phyloP scores from a whole-genome alignment of 2,888 invertebrate genomes.

The Thysanoteuthis rhombus region DNA sequence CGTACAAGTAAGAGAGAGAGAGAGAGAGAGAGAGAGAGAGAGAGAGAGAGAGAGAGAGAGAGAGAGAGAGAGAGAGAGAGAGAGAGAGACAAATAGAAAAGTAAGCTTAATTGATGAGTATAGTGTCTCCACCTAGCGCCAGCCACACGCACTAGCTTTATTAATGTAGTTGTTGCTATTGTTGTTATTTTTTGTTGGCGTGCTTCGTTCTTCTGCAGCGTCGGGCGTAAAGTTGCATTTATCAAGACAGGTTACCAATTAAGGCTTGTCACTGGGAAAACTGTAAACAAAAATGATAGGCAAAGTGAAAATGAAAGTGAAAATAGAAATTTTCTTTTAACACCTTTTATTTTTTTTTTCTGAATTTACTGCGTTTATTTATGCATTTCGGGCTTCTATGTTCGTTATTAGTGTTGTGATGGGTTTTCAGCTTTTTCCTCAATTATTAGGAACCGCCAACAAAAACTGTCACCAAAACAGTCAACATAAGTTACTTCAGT shows the following conservation, averaged over 20 bases:
- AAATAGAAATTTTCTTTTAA: not conserved
- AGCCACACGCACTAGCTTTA: not conserved
- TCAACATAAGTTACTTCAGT: too few relatives aligned
- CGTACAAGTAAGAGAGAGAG: too few relatives aligned
- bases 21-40: too few relatives aligned
- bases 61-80: too few relatives aligned
- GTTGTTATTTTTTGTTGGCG: not conserved
- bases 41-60: too few relatives aligned
- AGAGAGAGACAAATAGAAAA: too few relatives aligned
- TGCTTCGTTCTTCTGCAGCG: not conserved
- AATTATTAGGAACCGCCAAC: too few relatives aligned
- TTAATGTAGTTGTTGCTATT: not conserved
- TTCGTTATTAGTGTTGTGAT: not conserved
- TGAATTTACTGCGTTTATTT: not conserved
- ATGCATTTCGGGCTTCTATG: not conserved
- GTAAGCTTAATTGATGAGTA: not conserved
- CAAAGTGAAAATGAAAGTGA: not conserved
- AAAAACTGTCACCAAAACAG: too few relatives aligned
- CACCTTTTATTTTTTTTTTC: not conserved
- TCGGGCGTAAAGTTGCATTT: not conserved
- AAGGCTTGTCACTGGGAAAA: not conserved
- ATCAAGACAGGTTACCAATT: not conserved
- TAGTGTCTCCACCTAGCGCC: not conserved
- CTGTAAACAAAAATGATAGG: not conserved
- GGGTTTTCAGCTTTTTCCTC: not conserved